These are phyloP conservation scores for Rhea pennata DNA, from an alignment of 2,113 vertebrate genomes.

Conservation along the genomic window DNA sequence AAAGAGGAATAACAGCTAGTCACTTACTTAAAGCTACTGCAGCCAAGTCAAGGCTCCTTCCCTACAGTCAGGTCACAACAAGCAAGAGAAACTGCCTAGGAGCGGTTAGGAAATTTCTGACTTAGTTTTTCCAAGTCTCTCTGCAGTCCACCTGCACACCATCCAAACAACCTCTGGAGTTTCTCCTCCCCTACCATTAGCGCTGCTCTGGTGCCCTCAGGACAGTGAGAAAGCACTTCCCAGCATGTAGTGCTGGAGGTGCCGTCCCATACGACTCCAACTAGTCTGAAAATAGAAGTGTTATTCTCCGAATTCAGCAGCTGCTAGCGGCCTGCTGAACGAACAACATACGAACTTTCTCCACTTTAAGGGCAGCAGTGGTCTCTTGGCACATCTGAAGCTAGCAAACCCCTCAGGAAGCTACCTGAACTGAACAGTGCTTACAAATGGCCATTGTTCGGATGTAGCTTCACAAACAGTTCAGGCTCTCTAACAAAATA, in stretches of 20 bases:
- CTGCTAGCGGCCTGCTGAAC: background rate
- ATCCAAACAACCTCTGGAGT: background rate
- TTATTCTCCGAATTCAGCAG: background rate
- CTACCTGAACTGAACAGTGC: accelerated
- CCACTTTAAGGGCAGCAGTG: background rate
- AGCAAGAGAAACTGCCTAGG: background rate
- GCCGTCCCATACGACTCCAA: accelerated
- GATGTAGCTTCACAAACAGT: background rate
- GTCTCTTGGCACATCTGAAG: background rate
- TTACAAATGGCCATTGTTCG: background rate
- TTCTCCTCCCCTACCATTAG: background rate
- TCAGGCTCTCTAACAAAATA: background rate
- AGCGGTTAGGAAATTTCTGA: background rate
- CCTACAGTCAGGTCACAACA: background rate
- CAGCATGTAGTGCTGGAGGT: background rate
- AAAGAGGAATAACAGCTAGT: background rate
- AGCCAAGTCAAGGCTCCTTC: background rate
- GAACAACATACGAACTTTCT: background rate
- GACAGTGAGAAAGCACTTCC: background rate
- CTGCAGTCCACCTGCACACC: background rate
- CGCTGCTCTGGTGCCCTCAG: background rate
- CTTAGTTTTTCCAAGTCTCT: background rate
- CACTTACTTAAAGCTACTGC: background rate
- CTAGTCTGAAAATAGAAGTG: background rate
- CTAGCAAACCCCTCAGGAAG: background rate